These are phyloP conservation scores for Pangasius larnaudii DNA, from an alignment of 2,797 vertebrate genomes.

Conservation along the genomic window DNA sequence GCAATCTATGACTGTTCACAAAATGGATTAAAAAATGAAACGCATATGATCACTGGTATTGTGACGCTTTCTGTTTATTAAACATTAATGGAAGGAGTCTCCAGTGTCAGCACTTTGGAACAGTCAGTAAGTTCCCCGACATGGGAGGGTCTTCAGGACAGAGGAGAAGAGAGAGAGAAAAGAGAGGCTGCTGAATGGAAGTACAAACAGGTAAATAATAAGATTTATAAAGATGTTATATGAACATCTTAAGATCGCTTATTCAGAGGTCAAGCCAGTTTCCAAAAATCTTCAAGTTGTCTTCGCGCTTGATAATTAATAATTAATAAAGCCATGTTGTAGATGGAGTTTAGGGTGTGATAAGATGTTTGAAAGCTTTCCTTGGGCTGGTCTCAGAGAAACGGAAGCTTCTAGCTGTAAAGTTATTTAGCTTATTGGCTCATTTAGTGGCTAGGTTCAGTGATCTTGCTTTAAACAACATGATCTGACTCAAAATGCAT, in stretches of 20 bases:
- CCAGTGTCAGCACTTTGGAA: background rate
- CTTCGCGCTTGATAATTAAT: background rate
- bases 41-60: background rate
- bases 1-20: background rate
- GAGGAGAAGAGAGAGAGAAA: background rate
- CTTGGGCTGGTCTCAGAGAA: background rate
- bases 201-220: background rate
- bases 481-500: background rate
- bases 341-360: background rate
- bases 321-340: background rate
- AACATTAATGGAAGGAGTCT: no score
- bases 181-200: background rate
- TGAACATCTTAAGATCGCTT: background rate
- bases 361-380: background rate
- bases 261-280: background rate
- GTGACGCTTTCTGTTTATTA: background rate
- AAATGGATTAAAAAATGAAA: background rate
- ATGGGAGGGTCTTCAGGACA: background rate
- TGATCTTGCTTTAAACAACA: constrained; percentile 15
- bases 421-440: background rate
- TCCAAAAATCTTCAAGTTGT: background rate
- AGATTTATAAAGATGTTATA: background rate
- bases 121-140: background rate
- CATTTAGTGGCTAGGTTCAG: background rate
- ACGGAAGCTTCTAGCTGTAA: background rate